phyloP scores from a whole-genome alignment of 2,888 invertebrate genomes.

The Corythucha ciliata region DNA sequence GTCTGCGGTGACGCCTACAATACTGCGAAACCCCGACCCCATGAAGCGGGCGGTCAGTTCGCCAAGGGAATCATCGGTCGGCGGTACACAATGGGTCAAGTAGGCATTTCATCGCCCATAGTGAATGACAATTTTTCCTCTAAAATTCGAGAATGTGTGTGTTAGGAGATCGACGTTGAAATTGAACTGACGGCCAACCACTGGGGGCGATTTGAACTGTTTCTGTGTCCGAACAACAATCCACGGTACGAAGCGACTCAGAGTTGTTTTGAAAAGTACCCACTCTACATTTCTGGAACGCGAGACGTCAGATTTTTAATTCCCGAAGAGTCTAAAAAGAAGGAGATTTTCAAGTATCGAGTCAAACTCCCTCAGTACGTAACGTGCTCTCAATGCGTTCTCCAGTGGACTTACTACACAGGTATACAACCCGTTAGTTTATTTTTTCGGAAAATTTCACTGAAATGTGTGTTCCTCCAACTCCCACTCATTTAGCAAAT shows the following conservation, averaged over 20 bases:
- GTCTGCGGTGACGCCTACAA: constrained; percentile 82
- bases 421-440: constrained; percentile 43
- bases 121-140: background rate
- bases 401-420: constrained; percentile 90
- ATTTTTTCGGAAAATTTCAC: background rate
- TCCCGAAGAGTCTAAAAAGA: constrained; percentile 60
- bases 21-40: constrained; percentile 61
- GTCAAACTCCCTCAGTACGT: constrained; percentile 71
- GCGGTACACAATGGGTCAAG: constrained; percentile 75
- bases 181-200: constrained; percentile 85
- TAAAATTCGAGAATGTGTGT: background rate
- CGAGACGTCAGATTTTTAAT: constrained; percentile 61
- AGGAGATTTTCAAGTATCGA: constrained; percentile 54
- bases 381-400: constrained; percentile 77
- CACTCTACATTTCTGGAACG: constrained; percentile 63
- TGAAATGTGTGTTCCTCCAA: background rate
- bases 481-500: constrained; percentile 50
- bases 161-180: constrained; percentile 70
- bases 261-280: constrained; percentile 71
- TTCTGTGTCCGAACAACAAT: constrained; percentile 77
- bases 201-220: constrained; percentile 74
- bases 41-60: constrained; percentile 79
- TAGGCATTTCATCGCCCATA: constrained; percentile 38
- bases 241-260: constrained; percentile 66
- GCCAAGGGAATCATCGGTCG: constrained; percentile 76